Base-by-base conservation (phyloP, 2,888 invertebrate genomes). In the Melanargia galathea region DNA sequence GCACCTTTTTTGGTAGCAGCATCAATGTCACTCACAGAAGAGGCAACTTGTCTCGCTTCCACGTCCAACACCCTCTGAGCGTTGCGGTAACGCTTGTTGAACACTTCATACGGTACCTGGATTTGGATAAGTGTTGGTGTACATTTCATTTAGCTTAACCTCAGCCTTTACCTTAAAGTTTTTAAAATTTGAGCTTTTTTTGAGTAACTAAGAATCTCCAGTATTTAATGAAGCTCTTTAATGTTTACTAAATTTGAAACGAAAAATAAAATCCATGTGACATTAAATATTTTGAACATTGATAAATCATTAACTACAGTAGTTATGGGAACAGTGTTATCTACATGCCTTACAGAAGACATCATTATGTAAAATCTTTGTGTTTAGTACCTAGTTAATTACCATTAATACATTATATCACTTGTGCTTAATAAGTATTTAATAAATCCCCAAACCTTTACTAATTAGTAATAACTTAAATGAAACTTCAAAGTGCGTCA, bases 21-120 rank as follows among this genome's bases (percentile, higher is more conserved):
- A 76, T 97, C 97, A n/a, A 98, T 87, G 70, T 97, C 97, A 57
- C 92, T 92, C 0, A 96, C 95, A 0, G 95, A 94, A 67, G 94
- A 94, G 72, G 96, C 95, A 2, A 98, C 96, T 80, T 98, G 97
- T 1, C 97, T 95, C 0, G 97, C 96, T 82, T 98, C 99, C 64
- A 98, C 93, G 78, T 99, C 99, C 63, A 99, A 90, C 11, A 96
- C 95, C 76, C 99, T 98, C 86, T 99, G 99, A 2, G 98, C 97
- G 51, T 96, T 95, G 61, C 99, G 95, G 84, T 99, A 99, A 76
- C 97, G 97, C 85, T 99, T 99, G 88, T 99, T 99, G 70, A 99
- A 92, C 55, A 99, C 94, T 89, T 99, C 99, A 80, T 99, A 99
- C 1, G 99, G 99, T 70, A 99, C 98, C 97, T 97, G 75, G 18